phyloP scores from a whole-genome alignment of 2,797 vertebrate species.

The Ambastaia sidthimunki region DNA sequence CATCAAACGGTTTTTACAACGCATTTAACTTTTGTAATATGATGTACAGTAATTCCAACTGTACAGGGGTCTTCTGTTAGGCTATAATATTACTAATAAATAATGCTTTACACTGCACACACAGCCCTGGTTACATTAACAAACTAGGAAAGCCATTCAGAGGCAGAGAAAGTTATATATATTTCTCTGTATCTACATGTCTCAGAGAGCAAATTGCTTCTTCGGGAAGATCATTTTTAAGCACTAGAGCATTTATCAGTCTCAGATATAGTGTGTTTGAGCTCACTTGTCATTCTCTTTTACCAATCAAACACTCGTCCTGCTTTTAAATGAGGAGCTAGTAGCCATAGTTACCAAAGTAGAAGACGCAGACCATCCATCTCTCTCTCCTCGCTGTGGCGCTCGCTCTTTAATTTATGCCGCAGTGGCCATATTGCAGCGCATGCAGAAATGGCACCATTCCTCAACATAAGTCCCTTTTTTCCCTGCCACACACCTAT shows the following conservation, averaged over 20 bases:
- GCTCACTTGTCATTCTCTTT: slow-evolving; percentile 19
- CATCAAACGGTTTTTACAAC: background rate
- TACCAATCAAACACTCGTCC: slow-evolving; percentile 56
- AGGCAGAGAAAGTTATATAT: background rate
- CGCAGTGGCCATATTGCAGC: slow-evolving; percentile 66
- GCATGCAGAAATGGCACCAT: slow-evolving; percentile 76
- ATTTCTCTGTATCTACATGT: background rate
- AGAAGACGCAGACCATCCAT: slow-evolving; percentile 70
- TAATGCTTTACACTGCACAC: background rate
- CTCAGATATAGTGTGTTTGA: slow-evolving; percentile 59
- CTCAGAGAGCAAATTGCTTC: background rate
- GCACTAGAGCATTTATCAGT: slow-evolving; percentile 46
- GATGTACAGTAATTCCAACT: background rate
- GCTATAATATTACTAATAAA: background rate
- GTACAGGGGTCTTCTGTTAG: background rate
- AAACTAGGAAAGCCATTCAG: background rate
- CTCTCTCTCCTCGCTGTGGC: slow-evolving; percentile 68
- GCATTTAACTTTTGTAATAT: slow-evolving; percentile 11
- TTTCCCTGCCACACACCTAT: slow-evolving; percentile 58
- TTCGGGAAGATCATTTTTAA: background rate
- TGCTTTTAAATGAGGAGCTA: slow-evolving; percentile 55
- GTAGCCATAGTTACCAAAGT: slow-evolving; percentile 66
- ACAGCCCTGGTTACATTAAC: too few species aligned
- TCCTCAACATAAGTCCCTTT: slow-evolving; percentile 68
- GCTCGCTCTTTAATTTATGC: slow-evolving; percentile 77